Base-by-base conservation (phyloP, 1,140 invertebrate genomes). In the Eriosoma lanigerum region DNA sequence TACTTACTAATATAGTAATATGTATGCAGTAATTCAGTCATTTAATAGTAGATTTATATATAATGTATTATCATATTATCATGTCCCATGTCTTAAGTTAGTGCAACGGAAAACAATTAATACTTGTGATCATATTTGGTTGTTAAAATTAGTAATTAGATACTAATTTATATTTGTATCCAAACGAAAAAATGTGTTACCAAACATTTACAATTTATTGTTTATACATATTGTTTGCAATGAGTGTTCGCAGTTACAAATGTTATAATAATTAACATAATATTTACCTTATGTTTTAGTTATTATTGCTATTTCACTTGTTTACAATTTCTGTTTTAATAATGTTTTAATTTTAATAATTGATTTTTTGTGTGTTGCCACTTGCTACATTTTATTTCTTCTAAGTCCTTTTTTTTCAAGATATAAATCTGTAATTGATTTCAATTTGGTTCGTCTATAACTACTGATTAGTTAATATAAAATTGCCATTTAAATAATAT, bases 121-220 rank as follows among this genome's bases (percentile, higher is more conserved):
- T 38, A 48, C 21, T 21, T 48, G 54, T 58, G 38, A 48, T 68
- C 66, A 21, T 70, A n/a, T 24, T 26, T 52, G 24, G 24, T 52
- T 72, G 68, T 72, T 50, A 13, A 72, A 9, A 19, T 50, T n/a
- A 72, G 24, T 50, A 9, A 19, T 50, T n/a, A 72, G 24, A 26
- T 26, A 72, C 9, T 72, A 72, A 52, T 72, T 52, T 19, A 72
- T 52, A 17, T n/a, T 52, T 50, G 19, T 32, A 17, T 50, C 26
- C 26, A 29, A 52, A 29, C 5, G 17, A 9, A 48, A 72, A 72
- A 72, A 29, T 52, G 46, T 72, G 68, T 72, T 72, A 72, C 68
- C 68, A 72, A 52, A 52, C 50, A 72, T 52, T 72, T 72, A 21
- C 21, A 68, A 70, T n/a, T 32, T 29, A 9, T 8, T 72, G 17